Evolutionary conservation across 2,113 vertebrate genomes (phyloP).

Genomic region (Oryctolagus cuniculus): mOryCun1.1 NC_091445.1:72627501-72628000

Average conservation of each 20-base stretch:
- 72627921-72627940: neutral
- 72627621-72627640: neutral
- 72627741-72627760: neutral
- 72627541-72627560: neutral
- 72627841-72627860: neutral
- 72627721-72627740: neutral
- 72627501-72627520: neutral
- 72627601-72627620: neutral
- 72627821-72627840: neutral
- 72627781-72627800: neutral
- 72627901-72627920: neutral
- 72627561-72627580: neutral
- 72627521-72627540: neutral
- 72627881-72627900: neutral
- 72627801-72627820: conserved; percentile 5
- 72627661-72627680: neutral
- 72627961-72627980: neutral
- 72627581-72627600: neutral
- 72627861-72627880: neutral
- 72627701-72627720: neutral
- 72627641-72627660: conserved; percentile 13
- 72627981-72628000: conserved; percentile 59
- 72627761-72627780: neutral
- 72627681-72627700: neutral
- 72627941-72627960: neutral